Evolutionary conservation across 2,113 vertebrate species (phyloP).

Genomic region (Syngnathus typhle): DNA sequence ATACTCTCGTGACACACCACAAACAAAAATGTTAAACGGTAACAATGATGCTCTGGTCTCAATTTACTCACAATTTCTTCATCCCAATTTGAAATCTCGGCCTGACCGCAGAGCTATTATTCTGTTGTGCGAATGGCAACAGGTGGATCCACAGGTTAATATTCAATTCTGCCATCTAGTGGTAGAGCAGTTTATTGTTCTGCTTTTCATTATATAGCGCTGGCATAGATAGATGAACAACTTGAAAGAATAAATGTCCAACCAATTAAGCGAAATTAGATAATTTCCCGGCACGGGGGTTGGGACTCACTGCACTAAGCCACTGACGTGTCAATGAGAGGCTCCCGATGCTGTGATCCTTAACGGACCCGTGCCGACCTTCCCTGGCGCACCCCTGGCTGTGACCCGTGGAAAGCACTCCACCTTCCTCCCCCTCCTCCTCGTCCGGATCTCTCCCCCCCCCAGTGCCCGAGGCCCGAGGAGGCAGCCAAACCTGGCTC

Average conservation of each 20-base stretch:
- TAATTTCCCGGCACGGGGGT: background rate
- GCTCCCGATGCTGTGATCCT: conserved; percentile 56
- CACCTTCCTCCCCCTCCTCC: conserved; percentile 68
- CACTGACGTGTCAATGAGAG: conserved; percentile 21
- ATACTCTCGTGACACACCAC: no score
- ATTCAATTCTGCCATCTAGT: background rate
- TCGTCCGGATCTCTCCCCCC: conserved; percentile 67
- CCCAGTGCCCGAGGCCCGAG: conserved; percentile 81
- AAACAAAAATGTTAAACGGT: no score
- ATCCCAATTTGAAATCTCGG: background rate
- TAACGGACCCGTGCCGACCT: conserved; percentile 74
- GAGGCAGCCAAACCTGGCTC: conserved; percentile 63
- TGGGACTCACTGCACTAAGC: background rate
- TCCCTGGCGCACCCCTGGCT: conserved; percentile 76
- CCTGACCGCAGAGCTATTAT: background rate
- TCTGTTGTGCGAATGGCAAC: background rate
- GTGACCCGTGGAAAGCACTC: conserved; percentile 89
- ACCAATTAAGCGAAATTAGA: background rate
- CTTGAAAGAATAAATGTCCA: background rate
- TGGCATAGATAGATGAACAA: background rate
- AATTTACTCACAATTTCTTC: background rate
- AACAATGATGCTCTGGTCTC: background rate
- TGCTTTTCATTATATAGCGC: background rate
- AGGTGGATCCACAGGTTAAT: background rate
- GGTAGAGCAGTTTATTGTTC: background rate